Evolutionary conservation across 2,113 vertebrate species (phyloP), one percentile per base, ranked within the genome.

Genomic region (Telmatochromis brichardi): DNA sequence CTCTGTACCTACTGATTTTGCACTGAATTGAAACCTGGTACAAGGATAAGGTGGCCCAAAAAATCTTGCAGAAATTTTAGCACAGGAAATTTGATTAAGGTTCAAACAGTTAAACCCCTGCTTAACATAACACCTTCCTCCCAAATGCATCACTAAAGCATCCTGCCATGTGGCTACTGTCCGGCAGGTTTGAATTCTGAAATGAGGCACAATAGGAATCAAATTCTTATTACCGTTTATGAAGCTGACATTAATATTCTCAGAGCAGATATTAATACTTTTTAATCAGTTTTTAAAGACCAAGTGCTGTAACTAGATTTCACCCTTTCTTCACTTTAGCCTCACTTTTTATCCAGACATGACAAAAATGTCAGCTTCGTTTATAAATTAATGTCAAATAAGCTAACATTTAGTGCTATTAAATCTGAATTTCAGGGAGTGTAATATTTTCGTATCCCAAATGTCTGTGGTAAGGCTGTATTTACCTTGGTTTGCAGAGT

Each of bases 401-500:
- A 82, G 2, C 40, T 79, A 86, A 42, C 35, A 47, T 71, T 37
- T 21, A 31, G 14, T 31, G 4, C 4, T 3, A 51, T 78, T 31
- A 45, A 53, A 23, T 28, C 14, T 5, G 5, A 37, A 53, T 45
- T 47, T 84, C 10, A 84, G 45, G 35, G 2, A 15, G 17, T 40
- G 8, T 26, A 9, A 45, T 42, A 4, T 23, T 65, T 37, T 5
- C 9, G 11, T 50, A 40, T 11, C 54, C 58, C 4, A 8, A 6
- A 23, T 73, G 7, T 53, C 9, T 2, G 17, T 19, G 6, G 8
- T 2, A 10, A 37, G 47, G 19, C 14, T 14, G 23, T 0, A 14
- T 45, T 92, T 95, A 95, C 94, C 94, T 94, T 94, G 57, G 23
- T 80, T 86, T 45, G 85, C 7, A 1, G 19, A 33, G 5, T 26